These are phyloP conservation scores for Hydrotaea diabolus DNA, from an alignment of 2,888 invertebrate species.

Conservation along the genomic window DNA sequence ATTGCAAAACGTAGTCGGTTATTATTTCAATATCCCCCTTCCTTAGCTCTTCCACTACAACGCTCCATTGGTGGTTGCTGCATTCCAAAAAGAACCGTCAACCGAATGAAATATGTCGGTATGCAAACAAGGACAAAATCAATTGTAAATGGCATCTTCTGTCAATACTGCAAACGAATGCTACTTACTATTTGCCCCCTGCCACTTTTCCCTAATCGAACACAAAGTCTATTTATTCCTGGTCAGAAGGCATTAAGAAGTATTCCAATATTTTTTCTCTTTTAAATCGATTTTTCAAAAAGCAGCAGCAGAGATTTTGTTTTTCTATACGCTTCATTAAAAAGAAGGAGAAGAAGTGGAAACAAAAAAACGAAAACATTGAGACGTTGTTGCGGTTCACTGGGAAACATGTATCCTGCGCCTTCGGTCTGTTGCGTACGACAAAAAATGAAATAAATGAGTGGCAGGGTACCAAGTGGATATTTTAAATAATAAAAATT, in stretches of 20 bases:
- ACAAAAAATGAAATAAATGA: background rate
- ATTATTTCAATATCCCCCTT: too few relatives aligned
- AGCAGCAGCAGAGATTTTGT: conserved; percentile 24
- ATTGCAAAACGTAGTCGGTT: too few relatives aligned
- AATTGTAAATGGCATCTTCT: conserved; percentile 51
- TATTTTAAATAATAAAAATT: conserved; percentile 55
- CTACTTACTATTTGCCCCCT: conserved; percentile 27
- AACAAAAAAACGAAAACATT: conserved; percentile 36
- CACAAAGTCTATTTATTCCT: background rate
- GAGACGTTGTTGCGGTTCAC: conserved; percentile 51
- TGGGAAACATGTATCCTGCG: conserved; percentile 55
- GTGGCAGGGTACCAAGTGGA: background rate
- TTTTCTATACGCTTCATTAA: conserved; percentile 52
- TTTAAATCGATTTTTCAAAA: conserved; percentile 28
- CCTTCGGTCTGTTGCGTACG: background rate
- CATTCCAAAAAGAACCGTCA: conserved; percentile 48
- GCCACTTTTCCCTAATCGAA: background rate
- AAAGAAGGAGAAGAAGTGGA: conserved; percentile 28
- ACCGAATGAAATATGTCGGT: conserved; percentile 47
- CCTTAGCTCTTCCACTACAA: too few relatives aligned
- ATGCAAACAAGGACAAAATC: conserved; percentile 50
- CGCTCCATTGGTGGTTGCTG: too few relatives aligned
- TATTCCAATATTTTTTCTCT: background rate
- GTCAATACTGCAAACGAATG: conserved; percentile 38
- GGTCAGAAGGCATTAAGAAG: conserved; percentile 7